Base-by-base conservation (phyloP, 1,140 invertebrate species). In the Drosophila punjabiensis region DNA sequence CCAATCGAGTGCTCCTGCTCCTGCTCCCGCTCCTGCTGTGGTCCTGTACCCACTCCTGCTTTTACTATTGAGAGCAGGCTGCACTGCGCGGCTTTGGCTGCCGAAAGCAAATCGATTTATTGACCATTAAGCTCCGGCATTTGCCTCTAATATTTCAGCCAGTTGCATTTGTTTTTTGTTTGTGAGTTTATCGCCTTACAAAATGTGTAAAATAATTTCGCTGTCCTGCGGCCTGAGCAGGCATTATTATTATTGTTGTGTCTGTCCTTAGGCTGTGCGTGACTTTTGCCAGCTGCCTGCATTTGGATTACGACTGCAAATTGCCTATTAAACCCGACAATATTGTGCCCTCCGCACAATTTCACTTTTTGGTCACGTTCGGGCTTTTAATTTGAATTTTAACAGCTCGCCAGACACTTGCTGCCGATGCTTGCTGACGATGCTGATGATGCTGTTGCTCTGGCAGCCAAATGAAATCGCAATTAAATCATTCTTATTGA, bases 61-160 rank as follows among this genome's bases (percentile, higher is more conserved):
- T 28, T 20, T 24, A 6, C 50, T 32, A 52, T 52, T 1, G 9
- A 11, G 28, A 32, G 2, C 28, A 6, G 39, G 64, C 48, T 81
- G 82, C 82, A 86, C 20, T 77, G 65, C 64, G 71, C 63, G 53
- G 60, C 48, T 77, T 37, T 63, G 66, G 45, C 66, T 66, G 55
- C 56, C 59, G 70, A 78, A 67, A 69, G 45, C 70, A 79, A 88
- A 90, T 90, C 85, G 85, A 88, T 88, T 88, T 88, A 88, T 88
- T 88, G 86, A 71, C 78, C 79, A 88, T 90, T 89, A 88, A 86
- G 74, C 28, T 61, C 74, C 53, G 73, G 75, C 78, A 79, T 81
- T 88, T 73, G 60, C 66, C 79, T 79, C 78, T 88, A 85, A 88
- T 82, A 89, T 76, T 85, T 85, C 45, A 73, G 74, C 69, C 75